These are phyloP conservation scores for Meleagris gallopavo DNA, from an alignment of 2,113 vertebrate genomes.

Conservation along the genomic window DNA sequence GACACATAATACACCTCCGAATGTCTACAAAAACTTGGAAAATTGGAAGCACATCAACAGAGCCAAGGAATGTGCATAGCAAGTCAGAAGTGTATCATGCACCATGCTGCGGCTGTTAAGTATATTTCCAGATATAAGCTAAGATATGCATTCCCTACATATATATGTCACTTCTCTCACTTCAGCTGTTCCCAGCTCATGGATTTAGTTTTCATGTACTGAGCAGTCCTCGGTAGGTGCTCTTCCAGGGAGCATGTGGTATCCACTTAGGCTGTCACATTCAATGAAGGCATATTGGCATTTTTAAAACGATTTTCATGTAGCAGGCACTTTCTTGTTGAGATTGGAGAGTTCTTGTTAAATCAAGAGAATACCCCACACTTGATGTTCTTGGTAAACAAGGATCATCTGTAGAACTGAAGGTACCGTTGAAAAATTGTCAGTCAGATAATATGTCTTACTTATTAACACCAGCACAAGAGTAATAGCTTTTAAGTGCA, in stretches of 20 bases:
- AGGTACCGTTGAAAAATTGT: not conserved
- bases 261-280: not conserved
- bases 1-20: not conserved
- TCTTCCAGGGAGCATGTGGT: not conserved
- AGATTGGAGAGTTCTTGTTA: not conserved
- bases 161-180: fast-evolving
- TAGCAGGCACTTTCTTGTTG: not conserved
- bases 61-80: not conserved
- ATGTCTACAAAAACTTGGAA: not conserved
- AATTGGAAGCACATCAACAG: not conserved
- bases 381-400: not conserved
- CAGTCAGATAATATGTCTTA: not conserved
- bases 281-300: not conserved
- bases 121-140: not conserved
- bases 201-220: not conserved
- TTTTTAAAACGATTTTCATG: not conserved
- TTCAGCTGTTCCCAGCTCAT: fast-evolving
- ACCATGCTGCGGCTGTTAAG: not conserved
- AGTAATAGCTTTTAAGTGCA: not conserved
- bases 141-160: not conserved
- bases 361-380: not conserved
- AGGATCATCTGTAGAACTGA: not conserved
- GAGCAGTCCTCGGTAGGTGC: not conserved
- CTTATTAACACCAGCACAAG: not conserved
- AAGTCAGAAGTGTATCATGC: not conserved